Conservation (phyloP, 1,140 invertebrate species). For the Ceratosolen solmsi region DNA sequence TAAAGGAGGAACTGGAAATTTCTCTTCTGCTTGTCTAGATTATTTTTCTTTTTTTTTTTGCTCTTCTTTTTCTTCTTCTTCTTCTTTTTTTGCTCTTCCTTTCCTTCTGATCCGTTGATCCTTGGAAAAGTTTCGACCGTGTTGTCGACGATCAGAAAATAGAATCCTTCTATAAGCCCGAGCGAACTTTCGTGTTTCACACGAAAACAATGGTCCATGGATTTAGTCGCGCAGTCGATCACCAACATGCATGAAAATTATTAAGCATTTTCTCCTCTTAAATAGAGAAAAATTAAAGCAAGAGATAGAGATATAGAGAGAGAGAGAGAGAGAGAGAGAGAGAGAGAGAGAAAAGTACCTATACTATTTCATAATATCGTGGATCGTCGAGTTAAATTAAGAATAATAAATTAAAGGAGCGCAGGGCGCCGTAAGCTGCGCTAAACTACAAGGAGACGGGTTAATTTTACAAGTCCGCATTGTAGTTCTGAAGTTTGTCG, state of each 20-base stretch:
- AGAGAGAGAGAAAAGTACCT: too few relatives aligned
- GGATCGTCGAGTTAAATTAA: background rate
- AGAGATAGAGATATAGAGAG: too few relatives aligned
- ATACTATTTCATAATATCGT: background rate
- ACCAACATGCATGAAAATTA: too few relatives aligned
- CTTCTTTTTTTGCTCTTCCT: background rate
- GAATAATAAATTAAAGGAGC: background rate
- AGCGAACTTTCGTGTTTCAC: background rate
- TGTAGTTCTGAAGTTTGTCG: background rate
- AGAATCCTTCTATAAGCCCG: background rate
- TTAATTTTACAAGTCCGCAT: background rate
- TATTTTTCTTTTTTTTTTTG: too few relatives aligned
- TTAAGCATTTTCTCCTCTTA: too few relatives aligned
- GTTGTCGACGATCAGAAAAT: slow-evolving; percentile 7
- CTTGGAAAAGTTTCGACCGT: slow-evolving; percentile 15
- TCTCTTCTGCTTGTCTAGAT: too few relatives aligned
- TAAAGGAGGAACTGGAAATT: too few relatives aligned
- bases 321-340: too few relatives aligned
- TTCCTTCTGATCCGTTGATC: background rate
- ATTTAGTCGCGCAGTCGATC: background rate
- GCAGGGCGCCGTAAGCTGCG: background rate
- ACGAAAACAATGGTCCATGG: background rate
- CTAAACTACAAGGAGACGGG: background rate
- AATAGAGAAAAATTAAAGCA: too few relatives aligned
- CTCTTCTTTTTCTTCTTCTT: background rate